These are phyloP conservation scores for Cremastinae sp. DNA, from an alignment of 2,888 invertebrate species.

Conservation along the genomic window DNA sequence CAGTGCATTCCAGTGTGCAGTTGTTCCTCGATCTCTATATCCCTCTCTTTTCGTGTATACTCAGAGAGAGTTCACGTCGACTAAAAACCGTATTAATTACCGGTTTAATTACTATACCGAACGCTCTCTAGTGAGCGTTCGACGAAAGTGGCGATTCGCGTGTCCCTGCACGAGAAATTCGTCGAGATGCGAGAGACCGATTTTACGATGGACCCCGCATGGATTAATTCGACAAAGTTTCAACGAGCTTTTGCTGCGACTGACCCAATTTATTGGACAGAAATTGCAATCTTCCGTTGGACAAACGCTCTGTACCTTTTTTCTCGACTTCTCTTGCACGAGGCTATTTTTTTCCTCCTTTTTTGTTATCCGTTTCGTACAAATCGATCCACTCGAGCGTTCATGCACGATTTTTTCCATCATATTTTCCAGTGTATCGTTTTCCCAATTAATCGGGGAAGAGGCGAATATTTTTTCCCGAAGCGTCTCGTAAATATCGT, in stretches of 20 bases:
- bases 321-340: neutral
- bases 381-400: conserved; percentile 26
- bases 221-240: conserved; percentile 50
- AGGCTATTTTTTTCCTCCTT: neutral
- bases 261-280: conserved; percentile 58
- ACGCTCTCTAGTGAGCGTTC: conserved; percentile 30
- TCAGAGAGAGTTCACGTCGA: conserved; percentile 43
- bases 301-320: conserved; percentile 41
- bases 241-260: conserved; percentile 56
- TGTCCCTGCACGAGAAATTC: conserved; percentile 1
- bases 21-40: neutral
- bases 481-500: too few relatives aligned
- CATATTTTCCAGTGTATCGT: too few relatives aligned
- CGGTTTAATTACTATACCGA: conserved; percentile 67
- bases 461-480: too few relatives aligned
- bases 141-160: conserved; percentile 32
- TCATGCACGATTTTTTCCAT: too few relatives aligned
- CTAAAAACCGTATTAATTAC: conserved; percentile 70
- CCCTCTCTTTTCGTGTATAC: conserved; percentile 10
- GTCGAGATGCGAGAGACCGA: conserved; percentile 11
- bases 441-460: too few relatives aligned
- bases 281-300: conserved; percentile 57
- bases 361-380: neutral
- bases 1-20: conserved; percentile 22
- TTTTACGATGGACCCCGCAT: conserved; percentile 53